phyloP scores from a whole-genome alignment of 2,888 invertebrate genomes.

The Incurvaria masculella region DNA sequence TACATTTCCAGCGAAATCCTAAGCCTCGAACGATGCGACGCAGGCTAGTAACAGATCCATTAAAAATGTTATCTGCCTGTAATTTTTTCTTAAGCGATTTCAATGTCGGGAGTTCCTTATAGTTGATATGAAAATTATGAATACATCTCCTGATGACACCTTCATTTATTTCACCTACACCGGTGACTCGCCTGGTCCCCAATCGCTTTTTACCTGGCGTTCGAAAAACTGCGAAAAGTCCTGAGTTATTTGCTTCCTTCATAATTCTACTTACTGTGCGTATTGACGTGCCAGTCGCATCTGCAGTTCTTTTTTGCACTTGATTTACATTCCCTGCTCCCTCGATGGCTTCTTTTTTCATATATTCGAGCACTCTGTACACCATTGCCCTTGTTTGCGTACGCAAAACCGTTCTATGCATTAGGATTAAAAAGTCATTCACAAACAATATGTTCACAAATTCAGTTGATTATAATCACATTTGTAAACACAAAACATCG shows the following conservation, averaged over 20 bases:
- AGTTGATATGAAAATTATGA: conserved; percentile 9
- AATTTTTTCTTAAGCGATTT: conserved; percentile 4
- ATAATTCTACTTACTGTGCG: conserved; percentile 6
- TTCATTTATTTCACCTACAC: conserved; percentile 2
- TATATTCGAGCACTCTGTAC: no score
- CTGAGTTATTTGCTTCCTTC: conserved; percentile 4
- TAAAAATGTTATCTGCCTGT: conserved; percentile 4
- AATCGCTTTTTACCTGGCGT: conserved; percentile 6
- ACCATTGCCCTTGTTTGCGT: no score
- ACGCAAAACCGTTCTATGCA: no score
- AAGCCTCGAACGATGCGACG: conserved; percentile 3
- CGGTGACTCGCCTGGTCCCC: conserved; percentile 4
- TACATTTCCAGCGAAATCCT: conserved; percentile 8
- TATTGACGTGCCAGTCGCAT: no score
- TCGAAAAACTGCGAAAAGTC: conserved; percentile 2
- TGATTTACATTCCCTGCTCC: no score
- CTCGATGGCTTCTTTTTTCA: no score
- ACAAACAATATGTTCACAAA: no score
- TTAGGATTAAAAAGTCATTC: no score
- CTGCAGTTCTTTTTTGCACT: no score
- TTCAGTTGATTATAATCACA: no score
- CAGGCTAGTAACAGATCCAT: conserved; percentile 5
- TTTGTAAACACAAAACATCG: no score
- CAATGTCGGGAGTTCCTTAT: conserved; percentile 11
- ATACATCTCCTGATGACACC: conserved; percentile 7